Evolutionary conservation across 2,113 vertebrate genomes (phyloP).

Genomic region (Phocoena sinus): DNA sequence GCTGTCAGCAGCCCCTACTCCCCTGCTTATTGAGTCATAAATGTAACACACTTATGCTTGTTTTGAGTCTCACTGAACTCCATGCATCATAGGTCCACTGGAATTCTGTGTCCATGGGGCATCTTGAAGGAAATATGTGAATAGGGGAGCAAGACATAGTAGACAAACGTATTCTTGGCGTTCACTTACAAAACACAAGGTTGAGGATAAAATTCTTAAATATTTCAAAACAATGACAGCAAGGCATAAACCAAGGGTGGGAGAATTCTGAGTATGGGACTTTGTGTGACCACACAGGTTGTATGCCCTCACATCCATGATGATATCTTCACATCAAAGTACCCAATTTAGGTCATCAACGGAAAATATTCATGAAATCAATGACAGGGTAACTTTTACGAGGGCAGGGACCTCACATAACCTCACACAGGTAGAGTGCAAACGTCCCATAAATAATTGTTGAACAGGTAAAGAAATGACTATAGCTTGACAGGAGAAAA

Average conservation of each 20-base stretch:
- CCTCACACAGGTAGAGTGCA: not conserved
- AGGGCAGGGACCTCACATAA: not conserved
- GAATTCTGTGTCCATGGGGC: not conserved
- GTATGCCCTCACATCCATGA: not conserved
- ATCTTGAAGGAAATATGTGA: not conserved
- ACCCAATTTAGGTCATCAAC: not conserved
- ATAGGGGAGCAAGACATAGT: not conserved
- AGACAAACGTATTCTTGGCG: not conserved
- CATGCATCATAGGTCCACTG: not conserved
- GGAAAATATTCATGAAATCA: not conserved
- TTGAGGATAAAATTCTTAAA: not conserved
- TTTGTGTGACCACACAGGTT: not conserved
- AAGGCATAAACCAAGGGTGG: not conserved
- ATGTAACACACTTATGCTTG: not conserved
- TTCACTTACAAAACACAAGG: conserved; percentile 10
- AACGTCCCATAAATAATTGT: not conserved
- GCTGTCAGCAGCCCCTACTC: not conserved
- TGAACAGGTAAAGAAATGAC: not conserved
- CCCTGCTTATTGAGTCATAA: not conserved
- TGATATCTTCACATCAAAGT: not conserved
- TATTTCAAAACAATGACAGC: not conserved
- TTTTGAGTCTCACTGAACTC: not conserved
- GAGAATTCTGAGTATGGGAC: not conserved
- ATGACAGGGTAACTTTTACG: not conserved
- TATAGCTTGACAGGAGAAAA: not conserved